A percentile compares a stretch with the other conserved stretches of the same genome.
Evolutionary conservation across 2,888 invertebrate genomes (phyloP).

Genomic region (Acanthosepion esculentum): DNA sequence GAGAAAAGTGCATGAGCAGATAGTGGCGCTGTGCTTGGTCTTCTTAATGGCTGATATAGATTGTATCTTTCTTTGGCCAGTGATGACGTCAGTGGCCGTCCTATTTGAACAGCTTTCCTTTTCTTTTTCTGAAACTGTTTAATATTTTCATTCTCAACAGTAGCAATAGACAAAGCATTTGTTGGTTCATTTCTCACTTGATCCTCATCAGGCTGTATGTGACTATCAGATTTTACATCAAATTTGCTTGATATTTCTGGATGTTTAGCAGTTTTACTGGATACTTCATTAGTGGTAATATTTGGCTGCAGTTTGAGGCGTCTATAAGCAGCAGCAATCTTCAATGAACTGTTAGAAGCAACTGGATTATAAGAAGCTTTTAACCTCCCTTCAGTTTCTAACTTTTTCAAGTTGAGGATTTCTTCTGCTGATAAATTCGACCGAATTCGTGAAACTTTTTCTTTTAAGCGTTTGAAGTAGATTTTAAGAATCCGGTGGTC

Average conservation of each 20-base stretch:
- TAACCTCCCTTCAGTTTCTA: slow-evolving; percentile 65
- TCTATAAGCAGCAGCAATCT: slow-evolving; percentile 66
- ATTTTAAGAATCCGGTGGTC: slow-evolving; percentile 67
- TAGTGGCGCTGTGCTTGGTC: neutral
- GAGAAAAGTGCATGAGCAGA: slow-evolving; percentile 58
- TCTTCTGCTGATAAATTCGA: slow-evolving; percentile 65
- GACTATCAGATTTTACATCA: neutral
- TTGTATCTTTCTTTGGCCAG: neutral
- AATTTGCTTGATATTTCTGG: slow-evolving; percentile 41
- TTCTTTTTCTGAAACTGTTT: slow-evolving; percentile 14
- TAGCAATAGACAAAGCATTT: neutral
- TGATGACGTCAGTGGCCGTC: slow-evolving; percentile 50
- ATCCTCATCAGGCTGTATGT: slow-evolving; percentile 46
- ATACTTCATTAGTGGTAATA: no score
- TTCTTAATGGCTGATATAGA: neutral
- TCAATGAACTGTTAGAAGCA: slow-evolving; percentile 62
- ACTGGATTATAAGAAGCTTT: slow-evolving; percentile 56
- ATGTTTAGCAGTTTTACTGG: neutral
- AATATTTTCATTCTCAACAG: neutral
- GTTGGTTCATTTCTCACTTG: slow-evolving; percentile 41
- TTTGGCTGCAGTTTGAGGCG: slow-evolving; percentile 59
- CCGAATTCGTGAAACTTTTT: slow-evolving; percentile 66
- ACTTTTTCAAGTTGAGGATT: slow-evolving; percentile 60
- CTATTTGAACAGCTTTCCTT: slow-evolving; percentile 46
- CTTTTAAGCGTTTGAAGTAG: slow-evolving; percentile 65